phyloP scores from a whole-genome alignment of 2,113 vertebrate species.

The Turnix velox region DNA sequence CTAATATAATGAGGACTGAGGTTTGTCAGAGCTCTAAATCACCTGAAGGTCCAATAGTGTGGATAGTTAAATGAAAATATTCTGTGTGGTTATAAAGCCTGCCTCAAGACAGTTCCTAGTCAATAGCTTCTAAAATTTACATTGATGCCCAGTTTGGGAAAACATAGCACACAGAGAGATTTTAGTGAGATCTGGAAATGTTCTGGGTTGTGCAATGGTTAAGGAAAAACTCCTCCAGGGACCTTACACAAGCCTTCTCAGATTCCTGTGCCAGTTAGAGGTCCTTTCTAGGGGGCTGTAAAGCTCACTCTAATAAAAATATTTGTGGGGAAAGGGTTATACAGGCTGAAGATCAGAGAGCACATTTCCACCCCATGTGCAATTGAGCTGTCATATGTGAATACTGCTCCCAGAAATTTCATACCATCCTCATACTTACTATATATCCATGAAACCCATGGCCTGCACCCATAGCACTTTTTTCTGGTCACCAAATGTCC shows the following conservation, averaged over 20 bases:
- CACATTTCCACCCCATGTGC: background rate
- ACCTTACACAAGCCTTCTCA: background rate
- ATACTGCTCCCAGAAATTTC: background rate
- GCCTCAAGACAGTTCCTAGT: background rate
- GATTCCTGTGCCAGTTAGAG: background rate
- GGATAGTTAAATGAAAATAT: background rate
- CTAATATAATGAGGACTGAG: background rate
- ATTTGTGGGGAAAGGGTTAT: background rate
- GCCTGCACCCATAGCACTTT: background rate
- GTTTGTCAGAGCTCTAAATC: background rate
- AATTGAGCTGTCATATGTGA: background rate
- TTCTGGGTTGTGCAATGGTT: background rate
- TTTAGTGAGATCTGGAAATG: background rate
- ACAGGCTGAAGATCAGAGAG: background rate
- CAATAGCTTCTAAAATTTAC: background rate
- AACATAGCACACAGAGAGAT: background rate
- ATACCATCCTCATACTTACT: background rate
- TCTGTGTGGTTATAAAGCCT: background rate
- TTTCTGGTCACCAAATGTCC: background rate
- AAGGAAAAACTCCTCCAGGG: background rate
- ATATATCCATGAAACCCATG: background rate
- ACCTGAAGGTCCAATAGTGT: background rate
- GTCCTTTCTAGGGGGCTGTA: background rate
- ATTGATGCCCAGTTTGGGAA: background rate
- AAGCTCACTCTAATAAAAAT: background rate